A percentile compares a stretch with the other conserved stretches of the same genome.
These are phyloP conservation scores for Cyanoderma ruficeps DNA, from an alignment of 2,113 vertebrate species.

Conservation along the genomic window DNA sequence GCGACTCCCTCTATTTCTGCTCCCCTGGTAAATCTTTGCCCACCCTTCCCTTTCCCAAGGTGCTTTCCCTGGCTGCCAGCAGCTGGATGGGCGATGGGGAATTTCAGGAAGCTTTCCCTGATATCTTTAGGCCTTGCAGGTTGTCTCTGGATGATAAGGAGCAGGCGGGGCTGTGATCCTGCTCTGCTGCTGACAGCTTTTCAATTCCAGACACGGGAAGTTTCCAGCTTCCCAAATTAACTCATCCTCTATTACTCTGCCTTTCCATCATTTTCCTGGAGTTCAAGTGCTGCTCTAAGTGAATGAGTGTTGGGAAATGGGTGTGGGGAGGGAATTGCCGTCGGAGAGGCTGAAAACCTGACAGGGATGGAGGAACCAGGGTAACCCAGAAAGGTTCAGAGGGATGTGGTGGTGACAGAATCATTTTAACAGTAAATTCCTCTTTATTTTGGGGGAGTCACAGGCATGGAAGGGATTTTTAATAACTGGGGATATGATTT, in stretches of 20 bases:
- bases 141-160: neutral
- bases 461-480: neutral
- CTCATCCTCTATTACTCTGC: neutral
- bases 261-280: neutral
- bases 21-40: neutral
- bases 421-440: neutral
- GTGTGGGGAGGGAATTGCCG: neutral
- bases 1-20: rapidly evolving
- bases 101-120: neutral
- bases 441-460: neutral
- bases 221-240: neutral
- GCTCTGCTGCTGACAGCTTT: neutral
- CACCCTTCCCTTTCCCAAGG: rapidly evolving
- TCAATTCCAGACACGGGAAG: neutral
- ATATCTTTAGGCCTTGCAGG: neutral
- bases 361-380: neutral
- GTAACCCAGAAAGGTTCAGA: rapidly evolving
- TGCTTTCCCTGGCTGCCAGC: neutral
- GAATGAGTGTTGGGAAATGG: neutral
- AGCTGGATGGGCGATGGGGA: neutral
- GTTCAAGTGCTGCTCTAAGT: neutral
- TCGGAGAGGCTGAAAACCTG: neutral
- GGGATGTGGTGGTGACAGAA: neutral
- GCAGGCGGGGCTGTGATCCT: too few relatives aligned
- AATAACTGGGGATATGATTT: neutral